Base-by-base conservation (phyloP, 2,888 invertebrate species). In the Ochropleura leucogaster region DNA sequence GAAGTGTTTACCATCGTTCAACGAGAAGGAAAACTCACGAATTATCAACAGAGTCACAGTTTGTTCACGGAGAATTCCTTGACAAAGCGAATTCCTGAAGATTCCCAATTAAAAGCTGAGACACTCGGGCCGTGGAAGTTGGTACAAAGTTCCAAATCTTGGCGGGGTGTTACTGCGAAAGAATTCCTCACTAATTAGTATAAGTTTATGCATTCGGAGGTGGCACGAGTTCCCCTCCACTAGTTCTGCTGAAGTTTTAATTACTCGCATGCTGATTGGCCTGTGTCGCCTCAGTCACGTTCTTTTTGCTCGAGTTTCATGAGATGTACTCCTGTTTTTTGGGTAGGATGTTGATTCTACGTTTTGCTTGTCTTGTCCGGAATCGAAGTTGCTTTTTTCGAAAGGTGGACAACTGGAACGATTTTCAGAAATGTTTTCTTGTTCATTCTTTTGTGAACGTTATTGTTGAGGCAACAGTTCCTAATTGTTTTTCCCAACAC, bases 91-190 rank as follows among this genome's bases (percentile, higher is more conserved):
- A 95, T 95, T 94, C 94, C 91, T 90, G 89, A 93, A 95, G 94
- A 95, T 95, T 96, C 94, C 93, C 95, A 96, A 96, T 96, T 96
- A 96, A 95, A 91, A 94, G 92, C 94, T 91, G 94, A 92, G 94
- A 95, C 95, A 94, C 93, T 93, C 90, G 81, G 85, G 85, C 90
- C 92, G 93, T 90, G 92, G 91, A 95, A 95, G 90, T 95, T 95
- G 85, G 89, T 87, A 90, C 90, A 89, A 94, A 95, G 92, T 95
- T 94, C 93, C 93, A 94, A 95, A 95, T 95, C 95, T 95, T 94
- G 89, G 90, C 91, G 92, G 80, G 89, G 91, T 87, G 92, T 88
- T 89, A 89, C 93, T 92, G 84, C 87, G 93, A 95, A 96, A 96
- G 95, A 96, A 96, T 96, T 95, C 90, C 91, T 91, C 91, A 90